Evolutionary conservation across 1,140 invertebrate species (phyloP), one percentile per base, ranked within the genome.

Genomic region (Zaprionus davidi): DNA sequence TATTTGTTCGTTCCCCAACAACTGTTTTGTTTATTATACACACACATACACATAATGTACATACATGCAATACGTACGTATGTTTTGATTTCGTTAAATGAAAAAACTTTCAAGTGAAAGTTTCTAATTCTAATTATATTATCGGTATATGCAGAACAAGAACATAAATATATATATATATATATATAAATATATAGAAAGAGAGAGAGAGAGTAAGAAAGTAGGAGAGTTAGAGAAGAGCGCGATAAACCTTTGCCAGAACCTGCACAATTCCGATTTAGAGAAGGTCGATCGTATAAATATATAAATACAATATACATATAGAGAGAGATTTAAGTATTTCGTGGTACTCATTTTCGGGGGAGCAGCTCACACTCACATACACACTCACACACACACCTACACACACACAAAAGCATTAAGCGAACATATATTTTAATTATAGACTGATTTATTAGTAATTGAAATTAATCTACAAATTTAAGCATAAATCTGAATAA

Each of bases 391-490:
- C 38, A 77, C 51, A 68, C 49, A 78, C 26, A 76, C 28, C 58
- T 56, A 79, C 56, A 83, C 63, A 80, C 71, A 80, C 63, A 80
- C 71, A 80, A 79, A 84, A 88, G 79, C 85, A 88, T 88, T 82
- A 90, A 90, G 85, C 85, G 79, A 90, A 90, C 81, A 90, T 90
- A 90, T 88, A 90, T 90, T 90, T 90, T 90, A 90, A 90, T 90
- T 90, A 90, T 90, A 90, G 85, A 90, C 85, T 90, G 85, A 90
- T 90, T 90, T 90, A 90, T 85, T 90, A 90, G 85, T 90, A 90
- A 90, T 90, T 90, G 86, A 90, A 90, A 90, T 90, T 90, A 88
- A 88, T 88, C 78, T 88, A 90, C 76, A 90, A 90, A 90, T 79
- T 85, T 88, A 90, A 90, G 86, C 81, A 76, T 90, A 88, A 81